Base-by-base conservation (phyloP, 1,140 invertebrate species). In the Bicyclus anynana region DNA sequence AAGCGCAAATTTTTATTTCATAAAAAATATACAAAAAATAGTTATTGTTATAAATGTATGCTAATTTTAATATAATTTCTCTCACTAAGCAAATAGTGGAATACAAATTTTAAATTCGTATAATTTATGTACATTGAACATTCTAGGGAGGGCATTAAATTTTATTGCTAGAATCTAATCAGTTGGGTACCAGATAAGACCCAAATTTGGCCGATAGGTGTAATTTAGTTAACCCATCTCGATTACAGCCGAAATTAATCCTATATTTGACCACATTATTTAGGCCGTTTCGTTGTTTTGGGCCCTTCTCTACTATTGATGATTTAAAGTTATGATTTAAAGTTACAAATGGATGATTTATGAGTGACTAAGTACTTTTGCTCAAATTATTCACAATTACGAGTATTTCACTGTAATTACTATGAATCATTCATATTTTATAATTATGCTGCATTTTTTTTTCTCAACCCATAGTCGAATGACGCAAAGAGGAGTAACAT, bases 201-300 rank as follows among this genome's bases (percentile, higher is more conserved):
- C 23, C 44, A 47, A 27, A 27, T 16, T 16, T 47, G 2, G 44
- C 44, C 44, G 21, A 47, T 47, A 47, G 21, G 44, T 27, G 44
- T 47, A 47, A 47, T 47, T 47, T 47, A 47, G 44, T 47, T 47
- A 47, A 27, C 44, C 21, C 21, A 47, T 2, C n/a, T 27, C 44
- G 44, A 47, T 47, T 47, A 5, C 20, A 26, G n/a, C 6, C n/a
- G 9, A 47, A 47, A 47, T 27, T 47, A 47, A 47, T 27, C 44
- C 44, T 47, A 14, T 47, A 47, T 47, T 47, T 47, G 14, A 27
- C 44, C 44, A 47, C 21, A 27, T 47, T 20, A 47, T 47, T 47
- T 26, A 47, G 44, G 27, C 44, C 6, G 44, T 27, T 42, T 56
- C 54, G 54, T 56, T 40, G 50, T 40, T 20, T 50, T 4, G 21